Conservation (phyloP, 2,797 vertebrate species). For the Anas bernieri region DNA sequence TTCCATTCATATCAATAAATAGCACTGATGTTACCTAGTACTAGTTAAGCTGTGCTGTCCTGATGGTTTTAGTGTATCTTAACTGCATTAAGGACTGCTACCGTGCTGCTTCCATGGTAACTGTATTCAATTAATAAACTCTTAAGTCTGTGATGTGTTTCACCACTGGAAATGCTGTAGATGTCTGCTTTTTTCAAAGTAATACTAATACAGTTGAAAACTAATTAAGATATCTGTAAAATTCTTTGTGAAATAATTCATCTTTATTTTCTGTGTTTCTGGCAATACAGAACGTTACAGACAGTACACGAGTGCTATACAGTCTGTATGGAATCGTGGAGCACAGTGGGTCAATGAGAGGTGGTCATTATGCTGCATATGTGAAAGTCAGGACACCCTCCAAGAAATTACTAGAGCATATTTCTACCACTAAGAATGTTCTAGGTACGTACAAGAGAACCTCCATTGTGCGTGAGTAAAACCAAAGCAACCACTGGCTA, state of each 20-base stretch:
- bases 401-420: constrained; percentile 82
- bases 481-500: not conserved
- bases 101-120: not conserved
- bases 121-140: not conserved
- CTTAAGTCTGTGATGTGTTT: not conserved
- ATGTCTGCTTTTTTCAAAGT: not conserved
- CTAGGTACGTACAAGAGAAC: constrained; percentile 79
- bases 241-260: not conserved
- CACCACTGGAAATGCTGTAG: not conserved
- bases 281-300: constrained; percentile 78
- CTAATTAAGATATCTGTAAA: not conserved
- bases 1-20: not conserved
- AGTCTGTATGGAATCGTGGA: constrained; percentile 96
- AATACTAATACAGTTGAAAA: not conserved
- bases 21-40: not conserved
- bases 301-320: constrained; percentile 88
- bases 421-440: constrained; percentile 78
- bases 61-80: not conserved
- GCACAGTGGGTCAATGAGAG: constrained; percentile 95
- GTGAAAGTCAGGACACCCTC: constrained; percentile 91
- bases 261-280: constrained; percentile 5
- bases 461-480: not conserved
- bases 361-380: constrained; percentile 93
- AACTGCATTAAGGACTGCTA: not conserved
- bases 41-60: not conserved